Conservation (phyloP, 2,888 invertebrate species). For the Epistrophella euchroma region DNA sequence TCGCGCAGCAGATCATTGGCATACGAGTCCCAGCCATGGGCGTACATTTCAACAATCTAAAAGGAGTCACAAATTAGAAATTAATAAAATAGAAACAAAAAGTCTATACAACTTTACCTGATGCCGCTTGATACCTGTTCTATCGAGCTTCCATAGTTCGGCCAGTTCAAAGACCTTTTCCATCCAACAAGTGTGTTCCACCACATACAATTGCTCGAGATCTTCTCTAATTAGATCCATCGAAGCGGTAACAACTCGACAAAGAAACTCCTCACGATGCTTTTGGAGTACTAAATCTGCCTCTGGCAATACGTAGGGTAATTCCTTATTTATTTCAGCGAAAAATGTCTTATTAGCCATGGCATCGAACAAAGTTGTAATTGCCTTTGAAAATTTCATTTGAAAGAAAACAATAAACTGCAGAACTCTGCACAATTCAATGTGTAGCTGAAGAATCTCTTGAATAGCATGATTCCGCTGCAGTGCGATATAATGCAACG, state of each 20-base stretch:
- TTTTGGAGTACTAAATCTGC: constrained; percentile 89
- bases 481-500: constrained; percentile 89
- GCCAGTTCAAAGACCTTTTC: constrained; percentile 89
- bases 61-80: not conserved
- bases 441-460: constrained; percentile 91
- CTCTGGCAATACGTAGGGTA: constrained; percentile 86
- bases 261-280: constrained; percentile 89
- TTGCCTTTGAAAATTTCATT: constrained; percentile 89
- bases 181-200: constrained; percentile 88
- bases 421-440: constrained; percentile 90
- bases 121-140: constrained; percentile 89
- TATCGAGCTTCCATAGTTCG: constrained; percentile 90
- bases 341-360: constrained; percentile 86
- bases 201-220: constrained; percentile 84
- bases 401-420: constrained; percentile 92
- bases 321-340: constrained; percentile 83
- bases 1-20: constrained; percentile 87
- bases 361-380: constrained; percentile 91
- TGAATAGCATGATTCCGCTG: constrained; percentile 90
- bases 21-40: constrained; percentile 86
- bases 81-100: not conserved
- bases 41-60: constrained; percentile 86
- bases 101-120: constrained; percentile 86
- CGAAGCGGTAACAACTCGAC: constrained; percentile 89
- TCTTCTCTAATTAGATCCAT: constrained; percentile 89